These are phyloP conservation scores for Craseonycteris thonglongyai DNA, from an alignment of 2,113 vertebrate genomes.

Conservation along the genomic window DNA sequence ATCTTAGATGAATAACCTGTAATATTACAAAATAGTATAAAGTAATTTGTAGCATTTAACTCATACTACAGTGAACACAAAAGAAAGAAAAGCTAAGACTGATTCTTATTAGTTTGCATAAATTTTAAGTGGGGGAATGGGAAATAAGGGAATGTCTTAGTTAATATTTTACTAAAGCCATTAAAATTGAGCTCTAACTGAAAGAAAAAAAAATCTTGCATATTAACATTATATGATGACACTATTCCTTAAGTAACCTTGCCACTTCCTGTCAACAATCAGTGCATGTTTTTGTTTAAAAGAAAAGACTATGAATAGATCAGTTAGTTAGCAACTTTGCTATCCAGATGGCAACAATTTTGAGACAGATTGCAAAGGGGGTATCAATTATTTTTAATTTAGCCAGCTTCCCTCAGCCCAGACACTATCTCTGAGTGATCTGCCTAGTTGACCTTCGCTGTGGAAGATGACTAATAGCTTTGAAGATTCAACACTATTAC, in stretches of 20 bases:
- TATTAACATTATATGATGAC: not conserved
- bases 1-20: not conserved
- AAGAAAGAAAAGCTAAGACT: not conserved
- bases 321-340: not conserved
- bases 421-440: not conserved
- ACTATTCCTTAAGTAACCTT: not conserved
- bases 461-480: conserved; percentile 40
- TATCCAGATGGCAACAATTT: not conserved
- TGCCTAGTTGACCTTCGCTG: not conserved
- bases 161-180: not conserved
- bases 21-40: not conserved
- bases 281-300: conserved; percentile 11
- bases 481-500: conserved; percentile 9
- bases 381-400: conserved; percentile 58
- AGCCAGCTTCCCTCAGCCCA: conserved; percentile 1
- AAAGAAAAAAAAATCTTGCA: not conserved
- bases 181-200: not conserved
- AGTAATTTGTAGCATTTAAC: not conserved
- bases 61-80: not conserved
- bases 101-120: not conserved
- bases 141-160: not conserved
- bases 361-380: conserved; percentile 35
- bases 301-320: not conserved
- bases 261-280: not conserved
- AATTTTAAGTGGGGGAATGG: not conserved